Conservation (phyloP, 1,140 invertebrate genomes). For the Drosophila carrolli region DNA sequence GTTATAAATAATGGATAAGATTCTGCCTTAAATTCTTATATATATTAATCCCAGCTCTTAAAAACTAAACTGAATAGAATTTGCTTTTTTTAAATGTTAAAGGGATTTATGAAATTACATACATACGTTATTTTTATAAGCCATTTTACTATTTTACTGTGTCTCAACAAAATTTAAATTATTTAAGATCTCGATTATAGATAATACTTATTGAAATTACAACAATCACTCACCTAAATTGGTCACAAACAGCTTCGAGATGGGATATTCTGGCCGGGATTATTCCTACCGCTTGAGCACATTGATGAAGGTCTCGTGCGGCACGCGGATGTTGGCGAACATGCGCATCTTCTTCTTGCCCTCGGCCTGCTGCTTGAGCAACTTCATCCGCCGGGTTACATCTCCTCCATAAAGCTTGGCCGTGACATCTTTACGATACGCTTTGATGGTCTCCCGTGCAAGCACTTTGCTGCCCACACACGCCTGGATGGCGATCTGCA, state of each 20-base stretch:
- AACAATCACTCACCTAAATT: conserved; percentile 22
- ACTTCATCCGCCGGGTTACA: conserved; percentile 94
- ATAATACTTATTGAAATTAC: background rate
- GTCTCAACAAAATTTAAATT: background rate
- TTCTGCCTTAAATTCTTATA: no score
- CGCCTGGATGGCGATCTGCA: conserved; percentile 95
- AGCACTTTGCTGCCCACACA: conserved; percentile 92
- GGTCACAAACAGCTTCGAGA: background rate
- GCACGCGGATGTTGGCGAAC: conserved; percentile 95
- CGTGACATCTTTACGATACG: conserved; percentile 96
- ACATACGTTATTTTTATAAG: no score
- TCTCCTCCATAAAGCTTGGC: conserved; percentile 98
- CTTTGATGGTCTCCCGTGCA: conserved; percentile 94
- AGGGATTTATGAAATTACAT: no score
- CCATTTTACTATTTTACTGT: no score
- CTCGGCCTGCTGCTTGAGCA: conserved; percentile 94
- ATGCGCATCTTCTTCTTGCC: conserved; percentile 97
- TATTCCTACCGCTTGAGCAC: conserved; percentile 91
- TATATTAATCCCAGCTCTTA: no score
- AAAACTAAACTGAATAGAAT: no score
- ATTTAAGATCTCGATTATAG: background rate
- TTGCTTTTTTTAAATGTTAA: no score
- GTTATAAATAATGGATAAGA: no score
- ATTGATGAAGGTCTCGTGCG: conserved; percentile 97
- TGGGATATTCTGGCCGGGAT: background rate